Evolutionary conservation across 2,888 invertebrate genomes (phyloP).

Genomic region (Synanthedon tipuliformis): DNA sequence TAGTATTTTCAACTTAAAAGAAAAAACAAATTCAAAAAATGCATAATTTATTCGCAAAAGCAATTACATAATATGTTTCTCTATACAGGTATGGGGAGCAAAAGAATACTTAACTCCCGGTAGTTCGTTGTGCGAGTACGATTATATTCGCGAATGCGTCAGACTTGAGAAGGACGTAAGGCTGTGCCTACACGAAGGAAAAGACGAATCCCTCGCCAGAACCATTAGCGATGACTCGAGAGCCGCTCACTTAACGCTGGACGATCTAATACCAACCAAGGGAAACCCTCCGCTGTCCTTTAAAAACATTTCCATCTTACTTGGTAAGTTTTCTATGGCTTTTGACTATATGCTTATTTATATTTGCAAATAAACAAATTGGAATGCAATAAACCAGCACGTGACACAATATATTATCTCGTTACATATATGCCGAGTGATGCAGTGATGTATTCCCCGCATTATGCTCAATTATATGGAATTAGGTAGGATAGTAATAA

Average conservation of each 20-base stretch:
- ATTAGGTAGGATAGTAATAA: too few relatives aligned
- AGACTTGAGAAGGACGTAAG: slow-evolving; percentile 91
- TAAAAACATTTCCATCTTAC: slow-evolving; percentile 85
- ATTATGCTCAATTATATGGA: too few relatives aligned
- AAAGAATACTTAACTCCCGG: slow-evolving; percentile 90
- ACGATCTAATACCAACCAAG: slow-evolving; percentile 81
- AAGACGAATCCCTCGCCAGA: slow-evolving; percentile 77
- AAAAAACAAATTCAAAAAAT: too few relatives aligned
- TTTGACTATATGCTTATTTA: too few relatives aligned
- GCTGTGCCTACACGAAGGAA: slow-evolving; percentile 75
- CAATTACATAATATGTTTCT: too few relatives aligned
- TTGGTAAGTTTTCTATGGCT: slow-evolving; percentile 69
- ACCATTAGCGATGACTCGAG: slow-evolving; percentile 85
- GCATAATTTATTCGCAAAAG: background rate
- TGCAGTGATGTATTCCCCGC: too few relatives aligned
- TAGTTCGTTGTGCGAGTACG: slow-evolving; percentile 87
- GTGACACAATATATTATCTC: too few relatives aligned
- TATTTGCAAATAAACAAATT: too few relatives aligned
- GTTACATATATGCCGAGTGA: too few relatives aligned
- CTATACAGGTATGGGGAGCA: slow-evolving; percentile 81
- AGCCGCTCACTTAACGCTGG: slow-evolving; percentile 79
- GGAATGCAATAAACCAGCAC: too few relatives aligned
- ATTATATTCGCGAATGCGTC: slow-evolving; percentile 93
- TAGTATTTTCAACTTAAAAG: background rate
- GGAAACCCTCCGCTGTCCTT: slow-evolving; percentile 82